Conservation (phyloP, 2,113 vertebrate species). For the Rhineura floridana region DNA sequence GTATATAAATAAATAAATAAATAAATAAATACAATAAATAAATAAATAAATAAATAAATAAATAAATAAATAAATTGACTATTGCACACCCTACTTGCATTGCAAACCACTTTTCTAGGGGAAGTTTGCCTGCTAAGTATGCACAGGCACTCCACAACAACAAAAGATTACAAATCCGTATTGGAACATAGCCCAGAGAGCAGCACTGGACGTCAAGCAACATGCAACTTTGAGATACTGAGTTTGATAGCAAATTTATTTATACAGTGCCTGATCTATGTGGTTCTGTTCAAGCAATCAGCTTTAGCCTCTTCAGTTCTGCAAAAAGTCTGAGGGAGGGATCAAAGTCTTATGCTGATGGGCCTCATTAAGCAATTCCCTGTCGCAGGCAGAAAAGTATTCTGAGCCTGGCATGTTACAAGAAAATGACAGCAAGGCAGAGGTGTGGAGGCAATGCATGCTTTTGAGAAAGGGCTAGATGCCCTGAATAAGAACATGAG, state of each 20-base stretch:
- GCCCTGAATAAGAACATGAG: too few relatives aligned
- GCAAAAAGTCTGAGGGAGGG: background rate
- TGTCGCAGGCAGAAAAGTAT: background rate
- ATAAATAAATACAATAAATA: too few relatives aligned
- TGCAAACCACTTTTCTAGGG: conserved; percentile 30
- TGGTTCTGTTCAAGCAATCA: background rate
- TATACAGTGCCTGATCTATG: background rate
- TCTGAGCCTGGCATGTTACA: background rate
- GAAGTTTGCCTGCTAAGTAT: conserved; percentile 44
- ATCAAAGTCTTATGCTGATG: background rate
- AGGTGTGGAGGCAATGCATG: background rate
- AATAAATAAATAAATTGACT: too few relatives aligned
- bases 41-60: too few relatives aligned
- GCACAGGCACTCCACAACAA: background rate
- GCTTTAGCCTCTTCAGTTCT: background rate
- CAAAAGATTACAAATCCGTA: conserved; percentile 19
- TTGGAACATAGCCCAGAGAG: conserved; percentile 6
- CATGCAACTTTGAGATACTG: background rate
- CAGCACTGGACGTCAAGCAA: conserved; percentile 20
- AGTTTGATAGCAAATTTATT: background rate
- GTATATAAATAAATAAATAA: too few relatives aligned
- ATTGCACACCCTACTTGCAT: conserved; percentile 16
- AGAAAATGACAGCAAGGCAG: background rate
- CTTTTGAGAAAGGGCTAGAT: background rate
- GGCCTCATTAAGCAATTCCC: background rate